These are phyloP conservation scores for Semaprochilodus insignis DNA, from an alignment of 2,797 vertebrate species.

Conservation along the genomic window DNA sequence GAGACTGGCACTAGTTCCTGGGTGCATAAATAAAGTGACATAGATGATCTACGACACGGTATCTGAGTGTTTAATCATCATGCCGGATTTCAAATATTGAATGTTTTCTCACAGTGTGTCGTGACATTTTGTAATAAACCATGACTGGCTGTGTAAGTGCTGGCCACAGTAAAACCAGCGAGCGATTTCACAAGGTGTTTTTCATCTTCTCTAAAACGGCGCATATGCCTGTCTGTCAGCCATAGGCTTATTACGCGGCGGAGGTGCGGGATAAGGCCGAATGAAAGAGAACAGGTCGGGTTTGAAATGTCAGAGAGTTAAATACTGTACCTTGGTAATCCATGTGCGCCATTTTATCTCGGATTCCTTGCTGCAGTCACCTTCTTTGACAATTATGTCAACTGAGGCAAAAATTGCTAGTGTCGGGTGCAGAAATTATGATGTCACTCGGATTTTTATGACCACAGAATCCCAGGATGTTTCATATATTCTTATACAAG, in stretches of 20 bases:
- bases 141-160: constrained; percentile 7
- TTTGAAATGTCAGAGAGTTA: constrained; percentile 40
- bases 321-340: constrained; percentile 24
- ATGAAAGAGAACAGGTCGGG: background rate
- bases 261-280: constrained; percentile 16
- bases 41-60: constrained; percentile 5
- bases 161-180: constrained; percentile 18
- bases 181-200: constrained; percentile 19
- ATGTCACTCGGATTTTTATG: constrained; percentile 17
- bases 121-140: constrained; percentile 17
- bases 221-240: constrained; percentile 13
- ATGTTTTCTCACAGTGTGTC: constrained; percentile 23
- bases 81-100: constrained; percentile 30
- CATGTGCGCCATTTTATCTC: constrained; percentile 15
- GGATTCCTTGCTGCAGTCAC: constrained; percentile 2
- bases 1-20: constrained; percentile 1
- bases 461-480: background rate
- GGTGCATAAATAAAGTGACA: constrained; percentile 39
- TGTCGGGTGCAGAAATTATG: constrained; percentile 25
- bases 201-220: constrained; percentile 7
- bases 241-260: constrained; percentile 1
- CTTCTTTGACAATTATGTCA: background rate
- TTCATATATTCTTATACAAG: background rate
- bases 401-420: constrained; percentile 17
- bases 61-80: constrained; percentile 14